phyloP scores from a whole-genome alignment of 2,797 vertebrate genomes.

The Muscicapa comitata region DNA sequence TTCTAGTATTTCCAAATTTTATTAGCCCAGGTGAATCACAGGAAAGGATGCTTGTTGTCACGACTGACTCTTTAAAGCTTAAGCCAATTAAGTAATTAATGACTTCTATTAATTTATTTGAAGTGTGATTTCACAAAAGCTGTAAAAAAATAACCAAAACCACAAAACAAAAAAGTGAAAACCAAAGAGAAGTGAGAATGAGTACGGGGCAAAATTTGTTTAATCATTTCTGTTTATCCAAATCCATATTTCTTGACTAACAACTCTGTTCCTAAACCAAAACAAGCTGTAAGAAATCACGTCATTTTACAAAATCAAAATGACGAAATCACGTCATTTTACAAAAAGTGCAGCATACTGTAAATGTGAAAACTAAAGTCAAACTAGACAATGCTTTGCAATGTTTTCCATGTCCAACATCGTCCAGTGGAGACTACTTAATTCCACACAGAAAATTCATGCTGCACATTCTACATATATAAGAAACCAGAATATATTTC shows the following conservation, averaged over 20 bases:
- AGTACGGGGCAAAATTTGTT: not conserved
- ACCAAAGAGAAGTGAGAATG: not conserved
- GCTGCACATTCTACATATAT: not conserved
- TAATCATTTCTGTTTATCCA: not conserved
- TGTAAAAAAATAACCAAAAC: fast-evolving
- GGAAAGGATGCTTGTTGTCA: not conserved
- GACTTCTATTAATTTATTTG: not conserved
- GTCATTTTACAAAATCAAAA: not conserved
- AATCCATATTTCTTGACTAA: not conserved
- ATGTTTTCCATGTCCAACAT: not conserved
- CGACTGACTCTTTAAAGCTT: not conserved
- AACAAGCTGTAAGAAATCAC: not conserved
- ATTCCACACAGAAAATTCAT: not conserved
- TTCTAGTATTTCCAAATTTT: not conserved
- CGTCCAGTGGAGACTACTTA: not conserved
- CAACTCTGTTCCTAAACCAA: not conserved
- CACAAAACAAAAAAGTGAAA: fast-evolving
- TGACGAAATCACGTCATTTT: not conserved
- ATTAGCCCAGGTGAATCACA: not conserved
- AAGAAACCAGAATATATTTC: not conserved
- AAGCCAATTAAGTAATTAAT: not conserved
- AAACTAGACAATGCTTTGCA: not conserved
- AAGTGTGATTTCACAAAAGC: not conserved
- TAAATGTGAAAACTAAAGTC: not conserved
- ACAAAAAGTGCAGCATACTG: not conserved